These are phyloP conservation scores for Poecile montanus DNA, from an alignment of 2,797 vertebrate species.

Conservation along the genomic window DNA sequence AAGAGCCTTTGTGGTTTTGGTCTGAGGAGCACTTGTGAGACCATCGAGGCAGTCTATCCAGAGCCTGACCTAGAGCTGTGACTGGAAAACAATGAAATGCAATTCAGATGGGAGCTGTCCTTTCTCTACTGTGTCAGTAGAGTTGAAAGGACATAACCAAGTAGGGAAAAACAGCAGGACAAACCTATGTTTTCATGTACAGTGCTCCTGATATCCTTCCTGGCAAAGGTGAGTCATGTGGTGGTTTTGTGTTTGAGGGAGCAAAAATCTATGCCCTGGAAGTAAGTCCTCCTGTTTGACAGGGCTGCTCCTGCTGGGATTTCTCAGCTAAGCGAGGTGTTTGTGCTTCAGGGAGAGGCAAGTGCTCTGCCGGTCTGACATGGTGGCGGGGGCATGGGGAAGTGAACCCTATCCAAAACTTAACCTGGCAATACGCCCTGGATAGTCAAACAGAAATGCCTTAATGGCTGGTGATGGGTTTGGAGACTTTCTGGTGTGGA, in stretches of 20 bases:
- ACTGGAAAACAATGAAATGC: neutral
- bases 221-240: neutral
- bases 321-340: neutral
- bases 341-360: neutral
- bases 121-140: neutral
- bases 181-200: neutral
- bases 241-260: neutral
- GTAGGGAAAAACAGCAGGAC: neutral
- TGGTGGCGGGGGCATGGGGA: fast-evolving
- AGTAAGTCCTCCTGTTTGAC: neutral
- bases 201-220: neutral
- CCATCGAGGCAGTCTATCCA: neutral
- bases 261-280: neutral
- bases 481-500: neutral
- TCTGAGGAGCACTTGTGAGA: neutral
- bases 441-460: too few species aligned
- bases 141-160: neutral
- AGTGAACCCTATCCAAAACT: fast-evolving
- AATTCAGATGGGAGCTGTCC: neutral
- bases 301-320: neutral
- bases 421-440: fast-evolving
- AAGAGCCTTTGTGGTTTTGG: fast-evolving
- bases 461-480: fast-evolving
- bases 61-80: neutral
- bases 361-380: neutral